Percentiles rank a stretch among this genome's conserved stretches.
These are phyloP conservation scores for Physeter macrocephalus DNA, from an alignment of 2,113 vertebrate species.

Conservation along the genomic window DNA sequence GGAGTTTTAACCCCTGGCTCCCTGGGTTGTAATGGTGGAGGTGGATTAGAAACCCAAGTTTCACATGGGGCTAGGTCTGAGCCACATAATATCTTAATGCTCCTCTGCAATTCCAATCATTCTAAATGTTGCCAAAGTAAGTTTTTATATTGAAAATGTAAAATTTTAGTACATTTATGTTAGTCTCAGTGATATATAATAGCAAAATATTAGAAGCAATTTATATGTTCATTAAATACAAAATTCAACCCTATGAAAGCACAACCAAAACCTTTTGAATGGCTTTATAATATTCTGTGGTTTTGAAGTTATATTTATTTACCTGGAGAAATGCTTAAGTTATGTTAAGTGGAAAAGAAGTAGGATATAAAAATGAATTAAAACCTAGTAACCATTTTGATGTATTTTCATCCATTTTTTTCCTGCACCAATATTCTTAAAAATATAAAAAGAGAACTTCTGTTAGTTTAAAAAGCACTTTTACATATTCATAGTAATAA, in stretches of 20 bases:
- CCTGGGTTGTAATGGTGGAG: not conserved
- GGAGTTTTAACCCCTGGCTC: slow-evolving; percentile 39
- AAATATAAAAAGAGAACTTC: not conserved
- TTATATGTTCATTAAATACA: slow-evolving; percentile 5
- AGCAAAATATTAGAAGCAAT: slow-evolving; percentile 13
- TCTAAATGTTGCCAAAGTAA: not conserved
- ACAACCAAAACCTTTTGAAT: slow-evolving; percentile 1
- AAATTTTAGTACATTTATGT: not conserved
- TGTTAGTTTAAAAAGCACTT: slow-evolving; percentile 12
- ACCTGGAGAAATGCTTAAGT: not conserved
- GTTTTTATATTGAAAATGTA: not conserved
- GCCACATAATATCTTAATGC: not conserved
- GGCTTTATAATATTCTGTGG: not conserved
- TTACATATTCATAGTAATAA: not conserved
- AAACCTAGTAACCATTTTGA: slow-evolving; percentile 18
- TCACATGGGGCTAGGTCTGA: not conserved
- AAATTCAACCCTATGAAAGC: not conserved
- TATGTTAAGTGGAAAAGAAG: not conserved
- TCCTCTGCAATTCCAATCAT: not conserved
- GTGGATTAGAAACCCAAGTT: not conserved
- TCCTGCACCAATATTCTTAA: not conserved
- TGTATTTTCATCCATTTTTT: not conserved
- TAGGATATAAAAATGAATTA: not conserved
- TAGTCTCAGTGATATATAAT: not conserved
- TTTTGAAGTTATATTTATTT: slow-evolving; percentile 9